These are phyloP conservation scores for Enteromius thamalakanensis DNA, from an alignment of 2,797 vertebrate species.

Conservation along the genomic window DNA sequence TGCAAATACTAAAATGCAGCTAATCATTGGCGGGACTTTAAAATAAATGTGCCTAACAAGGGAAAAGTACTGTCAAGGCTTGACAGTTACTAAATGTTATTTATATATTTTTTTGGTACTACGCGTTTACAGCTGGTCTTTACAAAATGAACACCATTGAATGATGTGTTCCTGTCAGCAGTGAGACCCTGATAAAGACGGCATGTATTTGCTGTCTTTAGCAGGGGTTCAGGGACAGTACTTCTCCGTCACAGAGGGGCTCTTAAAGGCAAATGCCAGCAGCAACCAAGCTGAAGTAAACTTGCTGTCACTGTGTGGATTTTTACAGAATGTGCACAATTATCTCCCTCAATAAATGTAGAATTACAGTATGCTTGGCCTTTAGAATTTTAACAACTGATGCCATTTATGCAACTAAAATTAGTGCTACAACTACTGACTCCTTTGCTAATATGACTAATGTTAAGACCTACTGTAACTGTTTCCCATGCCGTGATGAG, in stretches of 20 bases:
- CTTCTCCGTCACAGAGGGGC: neutral
- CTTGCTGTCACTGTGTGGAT: neutral
- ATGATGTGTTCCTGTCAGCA: slow-evolving; percentile 28
- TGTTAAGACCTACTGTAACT: neutral
- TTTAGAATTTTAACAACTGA: neutral
- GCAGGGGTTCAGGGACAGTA: neutral
- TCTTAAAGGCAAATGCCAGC: neutral
- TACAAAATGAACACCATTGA: slow-evolving; percentile 11
- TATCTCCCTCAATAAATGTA: neutral
- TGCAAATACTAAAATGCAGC: neutral
- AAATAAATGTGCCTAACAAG: neutral
- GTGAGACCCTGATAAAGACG: slow-evolving; percentile 26
- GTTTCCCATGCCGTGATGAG: neutral
- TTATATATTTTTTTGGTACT: neutral
- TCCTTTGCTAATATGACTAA: slow-evolving; percentile 10
- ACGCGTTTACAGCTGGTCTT: neutral
- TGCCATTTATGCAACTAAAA: neutral
- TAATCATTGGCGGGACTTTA: neutral
- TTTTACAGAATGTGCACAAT: neutral
- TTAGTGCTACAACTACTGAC: neutral
- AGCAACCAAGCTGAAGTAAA: neutral
- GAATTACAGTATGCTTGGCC: neutral
- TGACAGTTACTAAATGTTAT: neutral
- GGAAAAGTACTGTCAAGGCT: neutral
- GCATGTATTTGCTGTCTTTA: slow-evolving; percentile 10